Conservation (phyloP, 1,140 invertebrate species). For the Trichonephila clavipes region DNA sequence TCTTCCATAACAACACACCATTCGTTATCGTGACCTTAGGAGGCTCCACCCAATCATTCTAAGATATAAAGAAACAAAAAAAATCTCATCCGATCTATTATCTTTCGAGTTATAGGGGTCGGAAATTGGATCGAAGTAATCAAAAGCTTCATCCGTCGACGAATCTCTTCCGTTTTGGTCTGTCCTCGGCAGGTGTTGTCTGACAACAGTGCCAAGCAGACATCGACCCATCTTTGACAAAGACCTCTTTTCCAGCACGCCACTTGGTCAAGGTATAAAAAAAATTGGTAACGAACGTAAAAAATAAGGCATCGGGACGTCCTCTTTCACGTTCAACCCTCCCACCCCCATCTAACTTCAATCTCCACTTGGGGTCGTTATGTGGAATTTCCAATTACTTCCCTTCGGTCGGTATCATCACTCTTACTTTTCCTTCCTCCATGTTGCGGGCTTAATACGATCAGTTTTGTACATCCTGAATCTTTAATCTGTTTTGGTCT, state of each 20-base stretch:
- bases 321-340: background rate
- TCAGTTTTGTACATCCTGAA: background rate
- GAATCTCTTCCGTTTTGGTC: background rate
- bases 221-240: conserved; percentile 21
- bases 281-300: background rate
- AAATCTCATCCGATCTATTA: background rate
- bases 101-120: background rate
- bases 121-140: background rate
- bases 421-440: conserved; percentile 6
- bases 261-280: conserved; percentile 24
- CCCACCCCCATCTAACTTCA: background rate
- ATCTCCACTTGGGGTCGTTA: background rate
- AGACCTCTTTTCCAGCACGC: background rate
- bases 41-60: conserved; percentile 9
- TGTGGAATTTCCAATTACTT: background rate
- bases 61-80: background rate
- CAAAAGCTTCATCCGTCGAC: background rate
- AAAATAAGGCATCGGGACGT: background rate
- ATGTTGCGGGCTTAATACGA: background rate
- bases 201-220: background rate
- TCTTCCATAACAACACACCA: conserved; percentile 27
- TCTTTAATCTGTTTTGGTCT: background rate
- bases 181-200: background rate
- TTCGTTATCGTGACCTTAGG: background rate
- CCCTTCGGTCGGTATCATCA: background rate